Conservation (phyloP, 2,113 vertebrate species). For the Rafetus swinhoei region DNA sequence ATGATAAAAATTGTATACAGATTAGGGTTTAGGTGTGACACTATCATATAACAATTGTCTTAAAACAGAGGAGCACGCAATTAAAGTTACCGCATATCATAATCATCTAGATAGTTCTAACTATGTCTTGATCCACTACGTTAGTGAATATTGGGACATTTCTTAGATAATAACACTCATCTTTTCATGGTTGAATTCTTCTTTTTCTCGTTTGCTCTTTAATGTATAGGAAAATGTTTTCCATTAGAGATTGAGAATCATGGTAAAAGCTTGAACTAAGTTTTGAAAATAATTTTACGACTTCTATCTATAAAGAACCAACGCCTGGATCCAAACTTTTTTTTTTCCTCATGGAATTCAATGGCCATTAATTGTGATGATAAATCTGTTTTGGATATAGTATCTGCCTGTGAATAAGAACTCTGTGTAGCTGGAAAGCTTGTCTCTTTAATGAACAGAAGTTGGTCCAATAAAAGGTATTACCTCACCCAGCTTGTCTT, state of each 20-base stretch:
- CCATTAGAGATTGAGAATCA: not conserved
- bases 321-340: not conserved
- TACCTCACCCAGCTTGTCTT: not conserved
- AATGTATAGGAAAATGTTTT: not conserved
- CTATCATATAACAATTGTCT: not conserved
- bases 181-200: not conserved
- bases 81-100: not conserved
- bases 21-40: not conserved
- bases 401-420: no score
- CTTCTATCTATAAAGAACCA: not conserved
- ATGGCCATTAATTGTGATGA: not conserved
- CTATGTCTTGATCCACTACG: not conserved
- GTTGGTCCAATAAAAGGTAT: not conserved
- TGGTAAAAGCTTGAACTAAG: not conserved
- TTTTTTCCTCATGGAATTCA: not conserved
- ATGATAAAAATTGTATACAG: not conserved
- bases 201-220: not conserved
- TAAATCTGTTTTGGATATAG: not conserved
- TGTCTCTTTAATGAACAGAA: not conserved
- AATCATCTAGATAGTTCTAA: not conserved
- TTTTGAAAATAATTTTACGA: not conserved
- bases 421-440: not conserved
- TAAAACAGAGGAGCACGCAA: not conserved
- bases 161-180: rapidly evolving
- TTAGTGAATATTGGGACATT: not conserved